Evolutionary conservation across 2,888 invertebrate species (phyloP).

Genomic region (Maniola hyperantus): DNA sequence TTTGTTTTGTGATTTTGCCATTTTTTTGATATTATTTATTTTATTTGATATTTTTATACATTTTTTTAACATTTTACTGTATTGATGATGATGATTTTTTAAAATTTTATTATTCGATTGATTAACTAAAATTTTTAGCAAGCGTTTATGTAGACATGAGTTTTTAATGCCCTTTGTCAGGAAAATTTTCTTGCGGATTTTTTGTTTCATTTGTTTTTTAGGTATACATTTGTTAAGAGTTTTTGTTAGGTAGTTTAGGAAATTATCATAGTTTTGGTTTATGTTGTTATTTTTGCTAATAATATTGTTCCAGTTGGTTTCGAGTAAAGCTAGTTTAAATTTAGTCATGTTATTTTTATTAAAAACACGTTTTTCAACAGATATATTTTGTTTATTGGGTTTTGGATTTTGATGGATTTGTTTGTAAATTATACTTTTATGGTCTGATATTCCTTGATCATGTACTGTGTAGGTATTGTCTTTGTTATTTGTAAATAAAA

Average conservation of each 20-base stretch:
- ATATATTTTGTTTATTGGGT: neutral
- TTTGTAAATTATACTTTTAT: neutral
- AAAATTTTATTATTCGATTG: neutral
- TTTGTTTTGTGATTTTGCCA: neutral
- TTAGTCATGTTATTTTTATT: neutral
- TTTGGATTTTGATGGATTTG: neutral
- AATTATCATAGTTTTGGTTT: constrained; percentile 3
- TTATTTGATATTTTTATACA: neutral
- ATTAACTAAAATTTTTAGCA: constrained; percentile 6
- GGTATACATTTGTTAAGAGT: neutral
- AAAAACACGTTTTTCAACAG: neutral
- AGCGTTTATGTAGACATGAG: neutral
- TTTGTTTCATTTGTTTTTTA: neutral
- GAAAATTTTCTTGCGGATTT: neutral
- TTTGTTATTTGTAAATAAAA: constrained; percentile 7
- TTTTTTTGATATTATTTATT: neutral
- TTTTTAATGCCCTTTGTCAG: constrained; percentile 3
- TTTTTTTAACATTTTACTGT: constrained; percentile 3
- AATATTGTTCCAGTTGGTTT: neutral
- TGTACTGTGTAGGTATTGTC: neutral
- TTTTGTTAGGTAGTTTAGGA: neutral
- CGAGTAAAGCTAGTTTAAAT: neutral
- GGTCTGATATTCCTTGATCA: neutral
- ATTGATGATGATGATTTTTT: neutral
- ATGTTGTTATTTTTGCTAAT: neutral